phyloP scores from a whole-genome alignment of 2,888 invertebrate species.

The Neoitamus cyanurus region DNA sequence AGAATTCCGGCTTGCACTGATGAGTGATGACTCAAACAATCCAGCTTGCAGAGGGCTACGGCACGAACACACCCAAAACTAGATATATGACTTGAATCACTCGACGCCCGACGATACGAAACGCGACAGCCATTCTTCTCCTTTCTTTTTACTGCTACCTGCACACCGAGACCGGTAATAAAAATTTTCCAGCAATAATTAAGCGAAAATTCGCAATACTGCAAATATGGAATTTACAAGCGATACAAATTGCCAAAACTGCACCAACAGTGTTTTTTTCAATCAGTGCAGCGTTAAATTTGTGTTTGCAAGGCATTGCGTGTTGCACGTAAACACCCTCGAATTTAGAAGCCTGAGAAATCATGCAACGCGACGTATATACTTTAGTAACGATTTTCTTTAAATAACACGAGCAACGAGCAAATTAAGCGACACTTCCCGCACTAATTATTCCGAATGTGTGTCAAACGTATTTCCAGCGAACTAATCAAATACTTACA shows the following conservation, averaged over 20 bases:
- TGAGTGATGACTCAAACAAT: no score
- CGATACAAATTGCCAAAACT: no score
- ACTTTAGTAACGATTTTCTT: neutral
- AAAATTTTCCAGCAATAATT: no score
- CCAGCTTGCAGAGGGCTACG: neutral
- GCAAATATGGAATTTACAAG: no score
- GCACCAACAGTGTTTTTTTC: neutral
- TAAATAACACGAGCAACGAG: neutral
- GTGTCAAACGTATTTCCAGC: neutral
- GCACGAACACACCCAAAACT: neutral
- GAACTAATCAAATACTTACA: conserved; percentile 43
- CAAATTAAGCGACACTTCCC: neutral
- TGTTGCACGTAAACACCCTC: no score
- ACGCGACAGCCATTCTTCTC: no score
- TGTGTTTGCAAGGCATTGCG: neutral
- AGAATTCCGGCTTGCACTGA: no score
- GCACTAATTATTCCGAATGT: neutral
- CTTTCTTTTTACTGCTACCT: no score
- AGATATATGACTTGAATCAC: no score
- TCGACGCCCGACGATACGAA: no score
- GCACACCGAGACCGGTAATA: no score
- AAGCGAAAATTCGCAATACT: no score
- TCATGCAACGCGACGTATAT: neutral
- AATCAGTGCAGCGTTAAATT: neutral
- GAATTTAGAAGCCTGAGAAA: neutral